Evolutionary conservation across 2,113 vertebrate species (phyloP).

Genomic region (Hippocampus mohnikei): DNA sequence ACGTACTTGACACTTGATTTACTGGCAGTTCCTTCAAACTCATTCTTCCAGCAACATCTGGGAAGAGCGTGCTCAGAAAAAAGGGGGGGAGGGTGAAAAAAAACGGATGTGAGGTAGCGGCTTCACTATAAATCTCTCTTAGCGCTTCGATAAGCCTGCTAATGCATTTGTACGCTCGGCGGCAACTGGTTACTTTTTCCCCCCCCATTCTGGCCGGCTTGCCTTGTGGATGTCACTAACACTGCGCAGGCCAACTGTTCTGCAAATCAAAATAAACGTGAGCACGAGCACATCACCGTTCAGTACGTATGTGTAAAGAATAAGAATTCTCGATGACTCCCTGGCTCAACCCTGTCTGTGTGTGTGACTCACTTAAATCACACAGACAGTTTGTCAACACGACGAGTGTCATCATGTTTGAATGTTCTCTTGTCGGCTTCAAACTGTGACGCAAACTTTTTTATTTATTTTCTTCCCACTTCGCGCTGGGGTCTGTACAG

Average conservation of each 20-base stretch:
- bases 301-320: not conserved
- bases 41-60: conserved; percentile 10
- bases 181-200: conserved; percentile 15
- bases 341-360: conserved; percentile 21
- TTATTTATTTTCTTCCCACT: conserved; percentile 33
- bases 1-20: conserved; percentile 11
- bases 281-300: not conserved
- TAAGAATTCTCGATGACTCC: not conserved
- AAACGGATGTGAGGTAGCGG: conserved; percentile 4
- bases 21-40: not conserved
- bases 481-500: conserved; percentile 21
- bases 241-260: conserved; percentile 2
- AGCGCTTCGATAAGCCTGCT: conserved; percentile 3
- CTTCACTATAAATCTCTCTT: conserved; percentile 28
- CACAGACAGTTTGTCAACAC: conserved; percentile 19
- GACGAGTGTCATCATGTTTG: conserved; percentile 50
- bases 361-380: conserved; percentile 32
- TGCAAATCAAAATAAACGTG: not conserved
- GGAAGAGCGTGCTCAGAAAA: not conserved
- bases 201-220: conserved; percentile 2
- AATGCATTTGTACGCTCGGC: conserved; percentile 15
- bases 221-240: not conserved
- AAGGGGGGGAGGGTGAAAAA: not conserved
- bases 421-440: conserved; percentile 15
- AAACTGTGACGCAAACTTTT: conserved; percentile 12